Conservation (phyloP, 2,113 vertebrate species). For the Mionectes macconnelli region DNA sequence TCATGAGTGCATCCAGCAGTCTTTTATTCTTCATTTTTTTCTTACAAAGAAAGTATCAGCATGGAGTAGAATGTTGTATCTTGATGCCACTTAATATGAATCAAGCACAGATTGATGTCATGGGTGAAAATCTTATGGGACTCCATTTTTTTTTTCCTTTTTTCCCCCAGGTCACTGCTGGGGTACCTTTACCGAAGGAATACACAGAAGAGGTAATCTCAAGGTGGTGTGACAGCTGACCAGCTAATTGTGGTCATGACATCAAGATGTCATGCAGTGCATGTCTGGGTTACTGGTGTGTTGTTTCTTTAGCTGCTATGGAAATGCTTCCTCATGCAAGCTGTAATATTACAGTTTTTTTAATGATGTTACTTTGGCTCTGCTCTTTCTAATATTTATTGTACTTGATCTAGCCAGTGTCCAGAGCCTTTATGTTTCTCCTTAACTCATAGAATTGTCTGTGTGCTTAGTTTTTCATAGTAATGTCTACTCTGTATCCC, state of each 20-base stretch:
- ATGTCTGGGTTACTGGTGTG: neutral
- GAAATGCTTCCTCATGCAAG: neutral
- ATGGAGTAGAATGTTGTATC: neutral
- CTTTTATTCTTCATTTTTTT: neutral
- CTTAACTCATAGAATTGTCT: neutral
- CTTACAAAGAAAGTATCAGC: neutral
- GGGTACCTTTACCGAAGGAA: conserved; percentile 89
- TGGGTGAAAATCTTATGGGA: neutral
- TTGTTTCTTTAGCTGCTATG: neutral
- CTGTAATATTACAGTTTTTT: neutral
- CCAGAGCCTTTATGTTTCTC: neutral
- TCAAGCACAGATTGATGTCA: accelerated
- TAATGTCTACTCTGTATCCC: neutral
- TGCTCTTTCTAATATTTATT: neutral
- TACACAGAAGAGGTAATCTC: conserved; percentile 90
- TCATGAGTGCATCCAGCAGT: neutral
- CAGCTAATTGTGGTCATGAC: neutral
- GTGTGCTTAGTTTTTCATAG: neutral
- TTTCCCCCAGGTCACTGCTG: conserved; percentile 86
- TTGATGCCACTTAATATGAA: neutral
- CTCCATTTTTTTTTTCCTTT: neutral
- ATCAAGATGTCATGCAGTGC: neutral
- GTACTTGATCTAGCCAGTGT: neutral
- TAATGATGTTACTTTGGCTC: neutral
- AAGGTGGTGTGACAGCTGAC: neutral